Evolutionary conservation across 2,888 invertebrate genomes (phyloP).

Genomic region (Automeris io): DNA sequence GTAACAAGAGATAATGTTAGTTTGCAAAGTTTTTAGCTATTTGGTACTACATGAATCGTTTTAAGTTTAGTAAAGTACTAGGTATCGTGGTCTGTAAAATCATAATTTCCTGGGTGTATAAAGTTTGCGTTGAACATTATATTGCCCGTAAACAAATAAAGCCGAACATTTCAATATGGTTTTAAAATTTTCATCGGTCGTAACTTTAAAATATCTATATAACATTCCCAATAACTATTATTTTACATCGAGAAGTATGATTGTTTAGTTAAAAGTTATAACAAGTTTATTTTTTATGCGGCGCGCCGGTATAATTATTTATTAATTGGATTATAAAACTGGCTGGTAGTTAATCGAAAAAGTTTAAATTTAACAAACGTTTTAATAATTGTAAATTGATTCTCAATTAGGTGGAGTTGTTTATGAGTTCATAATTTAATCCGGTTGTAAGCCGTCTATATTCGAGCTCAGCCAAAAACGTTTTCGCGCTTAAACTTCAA

Average conservation of each 20-base stretch:
- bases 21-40: too few relatives aligned
- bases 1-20: too few relatives aligned
- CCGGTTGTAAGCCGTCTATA: slow-evolving; percentile 14
- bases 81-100: slow-evolving; percentile 3
- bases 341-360: slow-evolving; percentile 19
- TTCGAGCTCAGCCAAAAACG: slow-evolving; percentile 9
- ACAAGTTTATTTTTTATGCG: slow-evolving; percentile 35
- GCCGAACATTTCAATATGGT: slow-evolving; percentile 18
- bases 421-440: slow-evolving; percentile 27
- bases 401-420: slow-evolving; percentile 16
- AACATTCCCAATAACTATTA: slow-evolving; percentile 32
- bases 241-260: slow-evolving; percentile 34
- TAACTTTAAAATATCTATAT: slow-evolving; percentile 35
- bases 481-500: background rate
- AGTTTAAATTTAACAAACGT: slow-evolving; percentile 15
- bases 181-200: slow-evolving; percentile 30
- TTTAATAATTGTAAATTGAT: slow-evolving; percentile 21
- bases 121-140: background rate
- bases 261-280: slow-evolving; percentile 42
- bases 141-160: slow-evolving; percentile 18
- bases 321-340: slow-evolving; percentile 43
- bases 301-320: slow-evolving; percentile 39
- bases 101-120: slow-evolving; percentile 5
- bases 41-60: too few relatives aligned
- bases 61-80: background rate